Conservation (phyloP, 2,888 invertebrate species). For the Erebia ligea region DNA sequence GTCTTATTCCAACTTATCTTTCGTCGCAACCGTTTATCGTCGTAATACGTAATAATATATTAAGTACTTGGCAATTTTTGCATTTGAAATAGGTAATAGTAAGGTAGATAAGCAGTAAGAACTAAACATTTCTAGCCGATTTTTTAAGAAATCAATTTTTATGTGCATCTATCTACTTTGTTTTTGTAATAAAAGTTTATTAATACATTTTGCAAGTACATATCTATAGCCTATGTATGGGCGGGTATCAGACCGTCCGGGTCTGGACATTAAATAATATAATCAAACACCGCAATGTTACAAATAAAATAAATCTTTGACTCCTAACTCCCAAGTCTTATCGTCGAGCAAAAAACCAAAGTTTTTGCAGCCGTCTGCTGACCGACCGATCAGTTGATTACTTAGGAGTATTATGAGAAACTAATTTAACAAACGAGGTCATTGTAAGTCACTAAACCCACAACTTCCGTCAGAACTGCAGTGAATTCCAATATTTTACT, state of each 20-base stretch:
- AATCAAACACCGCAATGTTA: not conserved
- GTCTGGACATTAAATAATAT: not conserved
- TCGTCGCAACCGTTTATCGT: not conserved
- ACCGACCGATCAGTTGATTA: slow-evolving; percentile 4
- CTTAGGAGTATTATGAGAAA: slow-evolving; percentile 21
- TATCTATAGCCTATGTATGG: not conserved
- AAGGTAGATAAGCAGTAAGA: not conserved
- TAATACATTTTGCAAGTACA: not conserved
- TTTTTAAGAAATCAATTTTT: no score
- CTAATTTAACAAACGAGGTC: slow-evolving; percentile 35
- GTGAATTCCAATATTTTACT: slow-evolving; percentile 54
- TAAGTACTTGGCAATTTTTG: not conserved
- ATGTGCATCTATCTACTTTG: no score
- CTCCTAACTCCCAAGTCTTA: not conserved
- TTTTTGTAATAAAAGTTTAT: not conserved
- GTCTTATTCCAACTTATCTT: not conserved
- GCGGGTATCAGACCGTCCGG: not conserved
- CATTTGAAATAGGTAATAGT: not conserved
- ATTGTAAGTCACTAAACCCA: slow-evolving; percentile 35
- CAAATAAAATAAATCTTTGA: slow-evolving; percentile 4
- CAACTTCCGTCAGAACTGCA: slow-evolving; percentile 43
- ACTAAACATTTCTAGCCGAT: no score
- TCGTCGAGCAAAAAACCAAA: not conserved
- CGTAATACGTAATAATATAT: not conserved
- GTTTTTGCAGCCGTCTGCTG: not conserved